Evolutionary conservation across 2,797 vertebrate species (phyloP).

Genomic region (Vultur gryphus): DNA sequence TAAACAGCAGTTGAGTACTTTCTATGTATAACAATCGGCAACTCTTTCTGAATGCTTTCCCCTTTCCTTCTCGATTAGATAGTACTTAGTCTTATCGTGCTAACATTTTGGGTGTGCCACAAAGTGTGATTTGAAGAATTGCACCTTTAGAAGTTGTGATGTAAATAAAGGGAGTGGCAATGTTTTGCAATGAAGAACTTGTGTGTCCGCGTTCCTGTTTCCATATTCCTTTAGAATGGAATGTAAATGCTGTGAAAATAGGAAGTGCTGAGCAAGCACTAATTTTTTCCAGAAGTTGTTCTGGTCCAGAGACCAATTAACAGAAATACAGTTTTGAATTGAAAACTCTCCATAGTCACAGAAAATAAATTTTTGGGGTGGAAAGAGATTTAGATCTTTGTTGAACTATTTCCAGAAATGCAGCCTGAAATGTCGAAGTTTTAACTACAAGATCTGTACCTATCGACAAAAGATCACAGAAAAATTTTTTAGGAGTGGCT

Average conservation of each 20-base stretch:
- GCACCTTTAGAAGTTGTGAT: neutral
- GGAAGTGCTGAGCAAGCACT: neutral
- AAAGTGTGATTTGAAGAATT: neutral
- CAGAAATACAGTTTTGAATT: neutral
- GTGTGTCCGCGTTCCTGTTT: neutral
- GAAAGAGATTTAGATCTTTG: neutral
- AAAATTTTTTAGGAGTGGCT: neutral
- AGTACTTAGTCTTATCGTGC: fast-evolving
- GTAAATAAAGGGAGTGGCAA: neutral
- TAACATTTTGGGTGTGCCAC: neutral
- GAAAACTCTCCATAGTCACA: neutral
- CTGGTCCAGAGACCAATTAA: neutral
- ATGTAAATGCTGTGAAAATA: neutral
- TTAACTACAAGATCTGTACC: neutral
- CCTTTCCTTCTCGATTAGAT: neutral
- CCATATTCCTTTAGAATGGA: neutral
- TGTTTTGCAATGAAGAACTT: neutral
- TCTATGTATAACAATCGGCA: neutral
- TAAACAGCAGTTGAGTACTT: neutral
- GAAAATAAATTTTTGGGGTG: neutral
- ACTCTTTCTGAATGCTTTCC: neutral
- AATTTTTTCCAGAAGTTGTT: neutral
- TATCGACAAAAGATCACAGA: neutral
- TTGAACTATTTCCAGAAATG: constrained; percentile 3
- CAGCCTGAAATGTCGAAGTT: neutral